These are phyloP conservation scores for Phenganax marumi DNA, from an alignment of 92 coral and sea anemone species.

Conservation along the genomic window DNA sequence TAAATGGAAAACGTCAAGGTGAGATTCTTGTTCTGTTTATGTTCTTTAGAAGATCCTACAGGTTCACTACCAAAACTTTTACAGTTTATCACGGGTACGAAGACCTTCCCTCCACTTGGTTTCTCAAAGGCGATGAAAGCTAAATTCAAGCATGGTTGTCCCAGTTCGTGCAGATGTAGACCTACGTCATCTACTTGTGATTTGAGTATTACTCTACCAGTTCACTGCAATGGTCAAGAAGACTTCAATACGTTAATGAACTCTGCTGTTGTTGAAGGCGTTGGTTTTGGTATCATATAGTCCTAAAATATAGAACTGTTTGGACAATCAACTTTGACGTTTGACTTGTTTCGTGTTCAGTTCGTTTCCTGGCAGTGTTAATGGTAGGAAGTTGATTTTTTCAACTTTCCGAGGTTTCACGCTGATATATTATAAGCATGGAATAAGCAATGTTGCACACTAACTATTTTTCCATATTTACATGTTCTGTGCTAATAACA, in stretches of 20 bases:
- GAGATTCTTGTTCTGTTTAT: neutral
- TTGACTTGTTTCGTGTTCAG: too few species aligned
- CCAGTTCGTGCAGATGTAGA: conserved; percentile 36
- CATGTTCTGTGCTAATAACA: too few species aligned
- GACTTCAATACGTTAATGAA: conserved; percentile 42
- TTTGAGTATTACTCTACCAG: conserved; percentile 34
- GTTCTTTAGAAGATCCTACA: neutral
- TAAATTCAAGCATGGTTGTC: conserved; percentile 32
- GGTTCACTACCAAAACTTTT: conserved; percentile 20
- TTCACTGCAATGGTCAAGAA: conserved; percentile 26
- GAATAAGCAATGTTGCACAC: too few species aligned
- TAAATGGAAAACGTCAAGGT: neutral
- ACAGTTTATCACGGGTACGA: conserved; percentile 47
- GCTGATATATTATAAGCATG: too few species aligned
- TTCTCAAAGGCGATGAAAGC: conserved; percentile 33
- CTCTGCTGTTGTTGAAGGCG: conserved; percentile 45
- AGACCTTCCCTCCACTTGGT: conserved; percentile 48
- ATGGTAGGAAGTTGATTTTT: too few species aligned
- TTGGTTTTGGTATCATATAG: conserved; percentile 50
- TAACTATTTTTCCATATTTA: too few species aligned
- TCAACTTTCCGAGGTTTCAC: too few species aligned
- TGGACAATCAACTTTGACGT: too few species aligned
- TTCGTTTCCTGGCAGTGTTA: too few species aligned
- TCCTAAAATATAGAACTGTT: too few species aligned
- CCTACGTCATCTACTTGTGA: conserved; percentile 48